Percentiles rank a stretch among this genome's conserved stretches.
Conservation (phyloP, 2,113 vertebrate genomes). For the Glareola pratincola region DNA sequence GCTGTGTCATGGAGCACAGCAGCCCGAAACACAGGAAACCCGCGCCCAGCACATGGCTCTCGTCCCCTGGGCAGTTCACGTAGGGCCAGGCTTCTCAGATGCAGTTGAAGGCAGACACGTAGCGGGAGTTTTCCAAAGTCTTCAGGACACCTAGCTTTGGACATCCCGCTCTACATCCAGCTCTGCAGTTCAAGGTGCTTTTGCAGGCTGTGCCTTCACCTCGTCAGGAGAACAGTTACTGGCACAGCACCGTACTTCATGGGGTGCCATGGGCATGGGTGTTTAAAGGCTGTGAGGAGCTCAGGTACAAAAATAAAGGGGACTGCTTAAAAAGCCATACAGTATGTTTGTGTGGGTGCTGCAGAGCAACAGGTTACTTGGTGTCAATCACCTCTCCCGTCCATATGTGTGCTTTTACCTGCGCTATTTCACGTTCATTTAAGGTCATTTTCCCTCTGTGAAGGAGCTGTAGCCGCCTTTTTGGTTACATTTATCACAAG, state of each 20-base stretch:
- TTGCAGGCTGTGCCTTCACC: not conserved
- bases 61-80: not conserved
- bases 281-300: not conserved
- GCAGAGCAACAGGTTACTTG: not conserved
- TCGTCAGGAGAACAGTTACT: not conserved
- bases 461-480: not conserved
- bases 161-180: not conserved
- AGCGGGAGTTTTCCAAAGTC: not conserved
- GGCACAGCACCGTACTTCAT: not conserved
- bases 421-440: not conserved
- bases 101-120: not conserved
- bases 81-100: not conserved
- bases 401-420: not conserved
- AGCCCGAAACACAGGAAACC: not conserved
- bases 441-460: not conserved
- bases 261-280: not conserved
- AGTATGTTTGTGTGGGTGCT: not conserved
- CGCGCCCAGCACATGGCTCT: not conserved
- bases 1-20: not conserved
- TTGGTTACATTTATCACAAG: not conserved
- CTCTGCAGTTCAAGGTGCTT: not conserved
- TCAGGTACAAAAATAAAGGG: not conserved
- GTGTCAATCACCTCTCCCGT: not conserved
- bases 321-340: not conserved
- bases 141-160: not conserved